These are phyloP conservation scores for Furcifer pardalis DNA, from an alignment of 2,797 vertebrate species.

Conservation along the genomic window DNA sequence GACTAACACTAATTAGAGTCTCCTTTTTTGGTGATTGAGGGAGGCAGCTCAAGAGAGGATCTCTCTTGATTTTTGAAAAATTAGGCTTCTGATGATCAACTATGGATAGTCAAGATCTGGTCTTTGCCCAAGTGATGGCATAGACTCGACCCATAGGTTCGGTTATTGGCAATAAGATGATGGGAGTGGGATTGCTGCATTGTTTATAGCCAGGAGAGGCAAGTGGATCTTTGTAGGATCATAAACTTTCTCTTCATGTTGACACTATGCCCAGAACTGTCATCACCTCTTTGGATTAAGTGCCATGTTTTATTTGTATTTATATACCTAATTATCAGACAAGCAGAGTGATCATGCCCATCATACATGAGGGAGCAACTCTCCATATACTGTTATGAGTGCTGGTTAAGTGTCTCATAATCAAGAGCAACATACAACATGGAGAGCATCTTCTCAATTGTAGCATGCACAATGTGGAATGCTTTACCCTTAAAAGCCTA, in stretches of 20 bases:
- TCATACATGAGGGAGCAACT: neutral
- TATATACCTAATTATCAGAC: neutral
- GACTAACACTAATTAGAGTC: conserved; percentile 82
- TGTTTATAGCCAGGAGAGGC: conserved; percentile 44
- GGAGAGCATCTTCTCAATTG: too few relatives aligned
- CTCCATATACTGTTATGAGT: neutral
- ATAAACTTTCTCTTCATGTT: neutral
- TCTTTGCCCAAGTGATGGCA: conserved; percentile 48
- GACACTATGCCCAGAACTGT: neutral
- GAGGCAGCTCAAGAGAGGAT: neutral
- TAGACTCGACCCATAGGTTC: conserved; percentile 44
- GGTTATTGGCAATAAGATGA: conserved; percentile 54
- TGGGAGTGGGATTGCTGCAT: conserved; percentile 39
- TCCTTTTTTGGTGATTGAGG: conserved; percentile 27
- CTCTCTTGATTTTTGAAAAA: conserved; percentile 65
- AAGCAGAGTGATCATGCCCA: neutral
- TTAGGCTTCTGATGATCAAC: conserved; percentile 63
- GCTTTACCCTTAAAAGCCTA: too few relatives aligned
- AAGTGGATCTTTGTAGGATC: conserved; percentile 22
- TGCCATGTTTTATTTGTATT: conserved; percentile 22
- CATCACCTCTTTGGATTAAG: conserved; percentile 39
- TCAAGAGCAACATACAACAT: too few relatives aligned
- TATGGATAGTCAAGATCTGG: conserved; percentile 48
- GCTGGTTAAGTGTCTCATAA: too few relatives aligned
- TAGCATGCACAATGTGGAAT: too few relatives aligned